Conservation (phyloP, 2,797 vertebrate genomes). For the Fundulus diaphanus region DNA sequence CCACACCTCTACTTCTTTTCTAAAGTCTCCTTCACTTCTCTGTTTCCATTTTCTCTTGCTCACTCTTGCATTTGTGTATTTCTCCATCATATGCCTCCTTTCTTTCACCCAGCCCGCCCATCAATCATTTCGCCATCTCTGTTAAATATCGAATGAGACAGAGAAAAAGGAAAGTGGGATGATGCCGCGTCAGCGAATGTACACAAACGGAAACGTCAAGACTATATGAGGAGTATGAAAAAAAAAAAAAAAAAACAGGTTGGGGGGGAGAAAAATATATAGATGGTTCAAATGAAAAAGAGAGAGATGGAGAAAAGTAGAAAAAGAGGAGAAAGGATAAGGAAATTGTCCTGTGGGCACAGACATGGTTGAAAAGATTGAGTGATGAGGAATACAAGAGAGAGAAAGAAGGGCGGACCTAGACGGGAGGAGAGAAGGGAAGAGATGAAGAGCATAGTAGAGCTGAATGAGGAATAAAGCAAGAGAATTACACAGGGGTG, state of each 20-base stretch:
- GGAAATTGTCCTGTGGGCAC: conserved; percentile 62
- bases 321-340: conserved; percentile 15
- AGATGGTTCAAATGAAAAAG: conserved; percentile 32
- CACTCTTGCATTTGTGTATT: conserved; percentile 6
- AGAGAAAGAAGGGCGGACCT: conserved; percentile 6
- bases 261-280: conserved; percentile 28
- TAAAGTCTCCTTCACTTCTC: conserved; percentile 1
- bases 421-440: conserved; percentile 24
- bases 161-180: conserved; percentile 28
- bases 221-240: neutral
- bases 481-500: conserved; percentile 46
- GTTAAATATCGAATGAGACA: conserved; percentile 56
- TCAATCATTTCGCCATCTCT: conserved; percentile 65
- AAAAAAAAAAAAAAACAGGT: neutral
- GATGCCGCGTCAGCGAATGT: conserved; percentile 66
- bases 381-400: conserved; percentile 53
- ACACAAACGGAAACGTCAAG: conserved; percentile 30
- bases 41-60: neutral
- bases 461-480: conserved; percentile 46
- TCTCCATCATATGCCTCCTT: conserved; percentile 29
- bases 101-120: conserved; percentile 32
- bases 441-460: conserved; percentile 36
- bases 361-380: conserved; percentile 61
- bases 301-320: conserved; percentile 16
- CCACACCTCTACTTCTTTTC: conserved; percentile 1